Evolutionary conservation across 2,888 invertebrate genomes (phyloP).

Genomic region (Calliphora vomitoria): DNA sequence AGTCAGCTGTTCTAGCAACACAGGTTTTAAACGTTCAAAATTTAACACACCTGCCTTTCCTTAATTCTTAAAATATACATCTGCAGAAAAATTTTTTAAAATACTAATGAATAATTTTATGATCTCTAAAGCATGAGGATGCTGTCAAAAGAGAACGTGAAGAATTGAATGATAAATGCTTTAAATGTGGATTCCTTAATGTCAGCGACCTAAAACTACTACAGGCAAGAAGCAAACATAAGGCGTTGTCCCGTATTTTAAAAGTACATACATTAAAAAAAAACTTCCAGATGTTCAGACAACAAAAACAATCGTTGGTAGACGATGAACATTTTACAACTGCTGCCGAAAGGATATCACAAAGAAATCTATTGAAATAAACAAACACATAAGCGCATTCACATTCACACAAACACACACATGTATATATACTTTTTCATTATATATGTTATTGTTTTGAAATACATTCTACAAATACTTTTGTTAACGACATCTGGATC

Average conservation of each 20-base stretch:
- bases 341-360: conserved; percentile 40
- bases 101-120: conserved; percentile 29
- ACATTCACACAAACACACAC: neutral
- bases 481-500: conserved; percentile 44
- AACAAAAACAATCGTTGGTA: neutral
- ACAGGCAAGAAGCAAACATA: conserved; percentile 26
- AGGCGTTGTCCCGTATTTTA: conserved; percentile 58
- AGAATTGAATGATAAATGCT: conserved; percentile 32
- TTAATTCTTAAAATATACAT: neutral
- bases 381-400: neutral
- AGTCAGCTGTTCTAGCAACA: conserved; percentile 56
- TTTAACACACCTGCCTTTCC: conserved; percentile 26
- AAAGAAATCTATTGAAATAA: conserved; percentile 20
- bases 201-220: conserved; percentile 58
- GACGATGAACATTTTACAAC: conserved; percentile 35
- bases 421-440: neutral
- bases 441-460: neutral
- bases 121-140: conserved; percentile 23
- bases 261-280: neutral
- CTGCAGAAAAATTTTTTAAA: conserved; percentile 14
- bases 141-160: conserved; percentile 28
- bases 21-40: neutral
- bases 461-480: conserved; percentile 8
- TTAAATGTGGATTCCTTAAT: conserved; percentile 17
- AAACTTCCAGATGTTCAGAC: conserved; percentile 50